These are phyloP conservation scores for Pseudorasbora parva DNA, from an alignment of 2,113 vertebrate genomes.

Conservation along the genomic window DNA sequence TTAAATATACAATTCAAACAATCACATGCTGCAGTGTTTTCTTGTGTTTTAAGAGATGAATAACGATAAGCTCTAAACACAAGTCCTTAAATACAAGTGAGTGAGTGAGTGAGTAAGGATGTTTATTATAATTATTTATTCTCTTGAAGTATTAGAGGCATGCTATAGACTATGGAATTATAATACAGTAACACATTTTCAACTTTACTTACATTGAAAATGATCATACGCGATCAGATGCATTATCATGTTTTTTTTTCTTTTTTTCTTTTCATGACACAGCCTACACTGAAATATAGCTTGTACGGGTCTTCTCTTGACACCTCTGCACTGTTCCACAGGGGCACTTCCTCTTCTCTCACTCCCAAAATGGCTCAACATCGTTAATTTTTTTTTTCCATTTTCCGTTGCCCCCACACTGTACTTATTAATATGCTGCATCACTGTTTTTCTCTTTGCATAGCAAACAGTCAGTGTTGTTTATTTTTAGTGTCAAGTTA, in stretches of 20 bases:
- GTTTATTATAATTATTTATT: no score
- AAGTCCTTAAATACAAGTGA: no score
- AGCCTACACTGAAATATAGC: background rate
- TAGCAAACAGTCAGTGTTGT: background rate
- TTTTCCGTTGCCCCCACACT: conserved; percentile 23
- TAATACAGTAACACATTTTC: no score
- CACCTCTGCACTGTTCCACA: conserved; percentile 36
- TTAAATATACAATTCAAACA: no score
- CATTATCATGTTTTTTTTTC: background rate
- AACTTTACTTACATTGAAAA: no score
- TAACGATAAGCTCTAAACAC: no score
- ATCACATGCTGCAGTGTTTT: no score
- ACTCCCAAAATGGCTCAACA: conserved; percentile 6
- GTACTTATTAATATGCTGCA: conserved; percentile 21
- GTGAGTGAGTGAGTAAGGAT: no score
- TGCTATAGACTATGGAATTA: no score
- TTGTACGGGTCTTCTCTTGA: background rate
- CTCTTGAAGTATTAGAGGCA: no score
- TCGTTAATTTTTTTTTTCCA: background rate
- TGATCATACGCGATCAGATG: background rate
- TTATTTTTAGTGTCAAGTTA: background rate
- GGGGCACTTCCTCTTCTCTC: background rate
- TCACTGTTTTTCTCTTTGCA: background rate
- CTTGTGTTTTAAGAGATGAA: no score
- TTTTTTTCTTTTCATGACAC: background rate